phyloP scores from a whole-genome alignment of 2,797 vertebrate genomes.

The Eurystomus glaucurus region DNA sequence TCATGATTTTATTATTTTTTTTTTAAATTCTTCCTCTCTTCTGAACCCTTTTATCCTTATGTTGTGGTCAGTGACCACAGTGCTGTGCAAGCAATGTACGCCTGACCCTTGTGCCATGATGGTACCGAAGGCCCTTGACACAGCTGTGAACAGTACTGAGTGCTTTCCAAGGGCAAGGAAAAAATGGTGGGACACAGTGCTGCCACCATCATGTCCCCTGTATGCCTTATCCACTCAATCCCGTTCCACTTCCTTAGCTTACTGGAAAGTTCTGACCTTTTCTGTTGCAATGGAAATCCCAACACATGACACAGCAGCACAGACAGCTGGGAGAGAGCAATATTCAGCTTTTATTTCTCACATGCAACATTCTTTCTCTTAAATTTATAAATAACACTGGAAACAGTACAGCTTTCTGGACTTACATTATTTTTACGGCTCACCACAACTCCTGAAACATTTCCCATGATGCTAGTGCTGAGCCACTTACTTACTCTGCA shows the following conservation, averaged over 20 bases:
- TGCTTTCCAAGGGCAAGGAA: neutral
- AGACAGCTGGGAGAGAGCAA: neutral
- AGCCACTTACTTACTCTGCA: neutral
- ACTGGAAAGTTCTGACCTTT: neutral
- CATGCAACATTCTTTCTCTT: neutral
- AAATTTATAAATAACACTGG: neutral
- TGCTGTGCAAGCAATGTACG: neutral
- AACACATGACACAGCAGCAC: neutral
- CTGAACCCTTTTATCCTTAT: neutral
- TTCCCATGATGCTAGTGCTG: neutral
- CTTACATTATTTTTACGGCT: neutral
- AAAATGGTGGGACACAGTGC: neutral
- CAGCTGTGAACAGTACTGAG: neutral
- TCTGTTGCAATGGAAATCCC: neutral
- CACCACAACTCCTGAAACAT: neutral
- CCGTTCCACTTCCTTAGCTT: neutral
- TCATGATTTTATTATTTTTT: neutral
- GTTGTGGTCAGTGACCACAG: neutral
- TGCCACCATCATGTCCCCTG: neutral
- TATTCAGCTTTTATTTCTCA: neutral
- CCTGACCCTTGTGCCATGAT: neutral
- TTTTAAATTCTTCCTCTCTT: neutral
- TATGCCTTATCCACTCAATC: neutral
- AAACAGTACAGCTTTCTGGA: neutral
- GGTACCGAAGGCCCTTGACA: neutral